Conservation (phyloP, 2,888 invertebrate species). For the Drosophila diplacantha region DNA sequence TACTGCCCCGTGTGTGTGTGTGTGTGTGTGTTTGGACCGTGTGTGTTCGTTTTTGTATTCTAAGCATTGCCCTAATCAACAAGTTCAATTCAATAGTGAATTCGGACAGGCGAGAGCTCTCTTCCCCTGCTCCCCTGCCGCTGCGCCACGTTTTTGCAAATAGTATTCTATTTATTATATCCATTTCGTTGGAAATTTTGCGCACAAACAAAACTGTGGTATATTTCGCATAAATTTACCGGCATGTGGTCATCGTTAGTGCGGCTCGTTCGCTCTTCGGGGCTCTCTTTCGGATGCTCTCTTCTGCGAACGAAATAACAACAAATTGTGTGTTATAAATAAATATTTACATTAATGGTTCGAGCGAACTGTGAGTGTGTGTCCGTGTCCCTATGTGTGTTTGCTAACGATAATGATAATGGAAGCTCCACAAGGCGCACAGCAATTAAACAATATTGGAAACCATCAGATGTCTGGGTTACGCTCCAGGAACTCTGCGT, state of each 20-base stretch:
- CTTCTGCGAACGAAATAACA: slow-evolving; percentile 16
- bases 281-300: slow-evolving; percentile 12
- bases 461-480: slow-evolving; percentile 10
- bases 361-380: slow-evolving; percentile 22
- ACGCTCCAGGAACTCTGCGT: slow-evolving; percentile 15
- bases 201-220: slow-evolving; percentile 15
- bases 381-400: not conserved
- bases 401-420: slow-evolving; percentile 36
- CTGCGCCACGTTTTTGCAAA: slow-evolving; percentile 8
- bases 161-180: slow-evolving; percentile 13
- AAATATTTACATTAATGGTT: slow-evolving; percentile 53
- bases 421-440: slow-evolving; percentile 2
- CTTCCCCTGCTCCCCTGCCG: too few relatives aligned
- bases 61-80: slow-evolving; percentile 20
- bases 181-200: slow-evolving; percentile 32
- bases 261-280: slow-evolving; percentile 22
- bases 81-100: slow-evolving; percentile 23
- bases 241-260: slow-evolving; percentile 56
- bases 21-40: slow-evolving; percentile 3
- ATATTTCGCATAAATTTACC: slow-evolving; percentile 55
- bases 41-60: slow-evolving; percentile 9
- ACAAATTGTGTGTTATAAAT: slow-evolving; percentile 40
- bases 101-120: not conserved
- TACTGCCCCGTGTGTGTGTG: slow-evolving; percentile 9
- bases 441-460: slow-evolving; percentile 21